Evolutionary conservation across 2,888 invertebrate species (phyloP).

Genomic region (Calephelis perditalis): DNA sequence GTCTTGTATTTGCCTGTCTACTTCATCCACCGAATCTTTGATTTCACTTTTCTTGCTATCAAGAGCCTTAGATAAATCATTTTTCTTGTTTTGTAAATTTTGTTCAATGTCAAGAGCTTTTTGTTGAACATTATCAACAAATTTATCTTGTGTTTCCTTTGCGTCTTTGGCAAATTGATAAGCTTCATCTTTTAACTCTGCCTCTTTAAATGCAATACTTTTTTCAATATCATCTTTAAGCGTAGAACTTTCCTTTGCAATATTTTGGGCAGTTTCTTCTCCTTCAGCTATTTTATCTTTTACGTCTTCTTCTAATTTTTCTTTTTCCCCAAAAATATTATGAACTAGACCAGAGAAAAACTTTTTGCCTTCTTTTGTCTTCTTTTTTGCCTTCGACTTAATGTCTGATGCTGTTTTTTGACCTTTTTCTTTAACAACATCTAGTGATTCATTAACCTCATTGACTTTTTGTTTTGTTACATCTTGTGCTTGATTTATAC

Average conservation of each 20-base stretch:
- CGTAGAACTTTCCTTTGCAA: conserved; percentile 48
- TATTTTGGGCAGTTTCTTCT: conserved; percentile 54
- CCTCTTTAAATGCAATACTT: conserved; percentile 43
- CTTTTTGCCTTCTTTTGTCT: conserved; percentile 64
- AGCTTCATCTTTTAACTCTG: conserved; percentile 32
- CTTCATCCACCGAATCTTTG: conserved; percentile 37
- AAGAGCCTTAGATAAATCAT: conserved; percentile 24
- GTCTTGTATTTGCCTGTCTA: conserved; percentile 30
- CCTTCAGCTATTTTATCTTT: conserved; percentile 57
- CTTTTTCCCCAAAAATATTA: conserved; percentile 68
- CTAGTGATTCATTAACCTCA: conserved; percentile 49
- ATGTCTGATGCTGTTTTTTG: conserved; percentile 41
- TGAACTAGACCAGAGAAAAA: conserved; percentile 66
- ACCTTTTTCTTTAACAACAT: conserved; percentile 48
- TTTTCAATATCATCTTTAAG: conserved; percentile 54
- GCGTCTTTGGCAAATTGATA: conserved; percentile 38
- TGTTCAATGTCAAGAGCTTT: conserved; percentile 37
- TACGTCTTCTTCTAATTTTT: conserved; percentile 62
- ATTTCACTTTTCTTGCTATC: conserved; percentile 37
- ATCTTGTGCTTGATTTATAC: conserved; percentile 44
- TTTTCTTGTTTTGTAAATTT: conserved; percentile 33
- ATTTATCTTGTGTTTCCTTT: conserved; percentile 24
- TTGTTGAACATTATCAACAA: conserved; percentile 22
- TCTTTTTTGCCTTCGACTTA: conserved; percentile 52
- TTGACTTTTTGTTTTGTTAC: conserved; percentile 47